Evolutionary conservation across 2,113 vertebrate genomes (phyloP), one percentile per base, ranked within the genome.

Genomic region (Illadopsis cleaveri): DNA sequence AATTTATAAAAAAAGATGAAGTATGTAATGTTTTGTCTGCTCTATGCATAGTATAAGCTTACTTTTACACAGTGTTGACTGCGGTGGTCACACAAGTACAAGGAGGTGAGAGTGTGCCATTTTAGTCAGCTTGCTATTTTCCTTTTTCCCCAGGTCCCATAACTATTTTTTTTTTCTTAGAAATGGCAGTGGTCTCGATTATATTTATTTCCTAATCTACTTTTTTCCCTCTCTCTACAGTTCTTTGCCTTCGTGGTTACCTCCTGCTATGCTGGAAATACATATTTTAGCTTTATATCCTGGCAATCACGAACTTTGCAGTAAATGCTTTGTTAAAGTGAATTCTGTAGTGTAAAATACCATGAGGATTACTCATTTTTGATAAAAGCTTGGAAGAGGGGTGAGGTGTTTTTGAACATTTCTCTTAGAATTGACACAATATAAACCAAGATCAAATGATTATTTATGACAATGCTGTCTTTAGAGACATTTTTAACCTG

Each of bases 201-300:
- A 9, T 64, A 10, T 70, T 21, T 77, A 35, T 73, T 64, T 66
- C 23, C 91, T 95, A 22, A 97, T 35, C 9, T 70, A 5, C 86
- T 89, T 87, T 62, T 61, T 14, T 27, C 3, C 12, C 53, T 93
- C 69, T 94, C 88, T 94, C 87, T 90, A 68, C 97, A 99, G 99
- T 99, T 99, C 96, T 99, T 99, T 95, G 98, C 99, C 90, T 99
- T 98, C 37, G 35, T 99, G 96, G 99, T 98, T 90, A 98, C 99
- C 65, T 97, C 98, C 94, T 99, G 98, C 98, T 99, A 99, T 24
- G 97, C 98, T 93, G 98, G 98, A 93, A 99, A 99, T 96, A 97
- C 98, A 0, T 99, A 98, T 90, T 98, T 99, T 95, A 99, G 98
- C 96, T 99, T 99, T 96, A 97, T 96, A 93, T 98, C 98, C 31